A percentile compares a stretch with the other conserved stretches of the same genome.
phyloP scores from a whole-genome alignment of 2,797 vertebrate genomes.

The Notamacropus eugenii region DNA sequence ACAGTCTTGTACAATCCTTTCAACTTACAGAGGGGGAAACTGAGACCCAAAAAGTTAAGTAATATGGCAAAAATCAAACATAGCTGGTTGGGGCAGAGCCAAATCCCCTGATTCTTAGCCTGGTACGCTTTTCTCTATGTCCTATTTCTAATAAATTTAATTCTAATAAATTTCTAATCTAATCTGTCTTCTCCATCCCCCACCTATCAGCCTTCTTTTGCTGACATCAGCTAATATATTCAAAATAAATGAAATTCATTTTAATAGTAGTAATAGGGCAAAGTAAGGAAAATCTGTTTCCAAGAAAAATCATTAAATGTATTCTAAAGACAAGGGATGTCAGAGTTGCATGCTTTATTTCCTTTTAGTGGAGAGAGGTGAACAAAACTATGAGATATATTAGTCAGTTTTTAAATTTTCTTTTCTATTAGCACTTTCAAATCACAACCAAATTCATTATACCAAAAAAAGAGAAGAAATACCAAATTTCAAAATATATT shows the following conservation, averaged over 20 bases:
- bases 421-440: constrained; percentile 48
- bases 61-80: constrained; percentile 14
- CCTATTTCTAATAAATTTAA: not conserved
- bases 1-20: not conserved
- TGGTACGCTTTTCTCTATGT: not conserved
- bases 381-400: constrained; percentile 41
- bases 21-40: constrained; percentile 33
- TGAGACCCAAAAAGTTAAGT: constrained; percentile 24
- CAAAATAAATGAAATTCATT: not conserved
- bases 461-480: constrained; percentile 49
- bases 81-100: constrained; percentile 13
- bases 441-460: constrained; percentile 3
- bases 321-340: not conserved
- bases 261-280: not conserved
- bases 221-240: not conserved
- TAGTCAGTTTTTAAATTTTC: constrained; percentile 31
- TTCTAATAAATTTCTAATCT: not conserved
- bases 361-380: not conserved
- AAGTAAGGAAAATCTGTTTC: constrained; percentile 39
- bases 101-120: constrained; percentile 3
- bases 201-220: not conserved
- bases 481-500: constrained; percentile 53
- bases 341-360: not conserved
- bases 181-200: constrained; percentile 1
- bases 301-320: constrained; percentile 7